These are phyloP conservation scores for Gila robusta DNA, from an alignment of 2,797 vertebrate species.

Conservation along the genomic window DNA sequence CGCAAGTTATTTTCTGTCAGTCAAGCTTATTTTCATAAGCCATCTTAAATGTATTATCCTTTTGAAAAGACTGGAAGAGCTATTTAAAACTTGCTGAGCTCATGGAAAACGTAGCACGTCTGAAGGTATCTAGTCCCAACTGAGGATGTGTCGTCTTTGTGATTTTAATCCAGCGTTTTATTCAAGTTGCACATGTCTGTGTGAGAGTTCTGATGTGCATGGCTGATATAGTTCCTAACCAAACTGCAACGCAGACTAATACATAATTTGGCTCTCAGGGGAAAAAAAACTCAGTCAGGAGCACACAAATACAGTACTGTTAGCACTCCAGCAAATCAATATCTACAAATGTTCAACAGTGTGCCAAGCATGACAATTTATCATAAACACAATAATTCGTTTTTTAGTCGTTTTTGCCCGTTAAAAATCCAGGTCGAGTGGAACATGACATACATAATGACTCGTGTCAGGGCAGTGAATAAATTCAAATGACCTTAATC, in stretches of 20 bases:
- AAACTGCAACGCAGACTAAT: neutral
- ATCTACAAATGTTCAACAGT: constrained; percentile 51
- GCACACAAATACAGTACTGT: constrained; percentile 7
- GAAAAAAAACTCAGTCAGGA: neutral
- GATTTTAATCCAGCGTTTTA: constrained; percentile 2
- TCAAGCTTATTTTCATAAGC: constrained; percentile 36
- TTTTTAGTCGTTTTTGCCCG: constrained; percentile 17
- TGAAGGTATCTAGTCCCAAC: constrained; percentile 9
- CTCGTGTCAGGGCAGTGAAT: neutral
- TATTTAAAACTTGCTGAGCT: constrained; percentile 13
- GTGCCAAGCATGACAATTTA: constrained; percentile 36
- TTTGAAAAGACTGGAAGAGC: constrained; percentile 11
- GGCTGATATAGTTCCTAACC: neutral
- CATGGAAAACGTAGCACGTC: constrained; percentile 11
- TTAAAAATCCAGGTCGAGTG: neutral
- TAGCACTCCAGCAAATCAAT: constrained; percentile 41
- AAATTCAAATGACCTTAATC: constrained; percentile 40
- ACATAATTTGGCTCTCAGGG: neutral
- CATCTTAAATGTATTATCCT: constrained; percentile 17
- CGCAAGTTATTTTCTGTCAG: constrained; percentile 14
- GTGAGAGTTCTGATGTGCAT: constrained; percentile 5
- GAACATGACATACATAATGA: neutral
- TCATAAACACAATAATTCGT: neutral
- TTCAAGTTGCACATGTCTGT: neutral
- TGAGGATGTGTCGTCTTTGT: neutral